A percentile compares a stretch with the other conserved stretches of the same genome.
Evolutionary conservation across 2,888 invertebrate species (phyloP).

Genomic region (Julus scandinavius): DNA sequence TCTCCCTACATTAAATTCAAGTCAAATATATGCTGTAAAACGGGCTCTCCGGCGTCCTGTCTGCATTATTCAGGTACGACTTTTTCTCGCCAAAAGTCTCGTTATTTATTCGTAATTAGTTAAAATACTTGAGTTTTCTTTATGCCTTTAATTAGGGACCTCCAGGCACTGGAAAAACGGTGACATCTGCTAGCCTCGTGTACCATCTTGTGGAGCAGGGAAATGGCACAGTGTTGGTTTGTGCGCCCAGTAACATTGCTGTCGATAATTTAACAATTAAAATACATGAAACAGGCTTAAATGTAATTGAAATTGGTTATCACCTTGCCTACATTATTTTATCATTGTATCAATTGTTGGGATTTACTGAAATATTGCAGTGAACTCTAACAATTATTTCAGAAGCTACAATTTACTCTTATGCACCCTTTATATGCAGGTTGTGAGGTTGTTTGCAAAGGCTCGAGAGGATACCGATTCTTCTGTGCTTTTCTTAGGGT

Average conservation of each 20-base stretch:
- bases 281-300: constrained; percentile 96
- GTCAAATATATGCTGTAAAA: constrained; percentile 98
- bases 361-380: background rate
- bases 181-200: constrained; percentile 83
- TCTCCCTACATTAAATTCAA: constrained; percentile 96
- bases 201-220: constrained; percentile 96
- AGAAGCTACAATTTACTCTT: too few relatives aligned
- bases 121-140: background rate
- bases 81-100: too few relatives aligned
- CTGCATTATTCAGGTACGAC: constrained; percentile 82
- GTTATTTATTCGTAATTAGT: too few relatives aligned
- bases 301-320: constrained; percentile 67
- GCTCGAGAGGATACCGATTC: constrained; percentile 98
- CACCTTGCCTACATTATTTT: background rate
- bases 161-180: constrained; percentile 70
- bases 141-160: constrained; percentile 64
- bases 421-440: constrained; percentile 71
- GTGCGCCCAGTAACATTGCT: constrained; percentile 99
- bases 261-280: constrained; percentile 99
- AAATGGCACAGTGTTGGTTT: constrained; percentile 91
- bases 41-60: constrained; percentile 96
- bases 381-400: too few relatives aligned
- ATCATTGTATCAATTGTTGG: constrained; percentile 83
- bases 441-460: constrained; percentile 96
- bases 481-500: constrained; percentile 93